Evolutionary conservation across 2,113 vertebrate species (phyloP), one percentile per base, ranked within the genome.

Genomic region (Paramormyrops kingsleyae): DNA sequence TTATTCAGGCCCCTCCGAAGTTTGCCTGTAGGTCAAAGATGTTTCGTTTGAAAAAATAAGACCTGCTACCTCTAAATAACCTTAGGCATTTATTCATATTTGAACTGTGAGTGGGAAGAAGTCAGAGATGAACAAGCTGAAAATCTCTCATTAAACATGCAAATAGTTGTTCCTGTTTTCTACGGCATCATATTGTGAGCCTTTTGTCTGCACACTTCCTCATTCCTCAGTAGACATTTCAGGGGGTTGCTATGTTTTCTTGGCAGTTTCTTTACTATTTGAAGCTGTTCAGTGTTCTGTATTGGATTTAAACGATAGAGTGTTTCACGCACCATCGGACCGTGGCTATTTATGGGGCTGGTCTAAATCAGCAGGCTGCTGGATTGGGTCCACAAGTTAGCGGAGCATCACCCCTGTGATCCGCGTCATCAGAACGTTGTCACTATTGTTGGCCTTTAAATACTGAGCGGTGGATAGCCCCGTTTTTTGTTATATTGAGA

Each of bases 81-180:
- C 10, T 39, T 15, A 5, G 12, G 27, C 42, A 21, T 8, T 83
- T 84, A 42, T 46, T 46, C 24, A 84, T 49, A 85, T 85, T 85
- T 49, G 83, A 1, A 7, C 44, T 24, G 19, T 44, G 17, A 39
- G 39, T 84, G 80, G 21, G 80, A 84, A 84, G 21, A 21, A 24
- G 35, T 59, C 35, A 44, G 39, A 88, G 53, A 52, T 24, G 49
- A 53, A 42, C 19, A 46, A 13, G 31, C 74, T 15, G 12, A 53
- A 89, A 42, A 13, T 27, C 62, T 70, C 10, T 4, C 10, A 70
- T 70, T 70, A 70, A 70, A 27, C 62, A 66, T 89, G 15, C 89
- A 89, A 84, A 74, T 24, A 42, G 50, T 10, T 92, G 93, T 97
- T 97, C 95, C 95, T 94, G 93, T 95, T 96, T 93, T 92, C 86